phyloP scores from a whole-genome alignment of 2,797 vertebrate species.

The Acipenser oxyrinchus region DNA sequence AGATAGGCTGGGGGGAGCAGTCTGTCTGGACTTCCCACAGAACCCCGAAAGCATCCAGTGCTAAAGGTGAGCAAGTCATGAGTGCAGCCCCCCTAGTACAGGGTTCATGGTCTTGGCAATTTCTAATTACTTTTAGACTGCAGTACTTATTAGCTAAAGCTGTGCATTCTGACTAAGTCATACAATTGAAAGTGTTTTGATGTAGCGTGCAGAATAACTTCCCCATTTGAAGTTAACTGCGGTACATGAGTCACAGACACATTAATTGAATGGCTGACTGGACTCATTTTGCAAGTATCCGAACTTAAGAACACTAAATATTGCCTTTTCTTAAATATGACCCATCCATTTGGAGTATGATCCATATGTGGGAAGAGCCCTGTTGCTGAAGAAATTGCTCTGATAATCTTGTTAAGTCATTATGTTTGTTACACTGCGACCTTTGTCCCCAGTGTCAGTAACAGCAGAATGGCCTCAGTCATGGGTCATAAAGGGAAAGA shows the following conservation, averaged over 20 bases:
- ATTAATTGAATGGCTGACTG: too few species aligned
- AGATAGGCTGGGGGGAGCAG: conserved; percentile 83
- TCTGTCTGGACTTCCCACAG: conserved; percentile 88
- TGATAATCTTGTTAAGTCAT: conserved; percentile 53
- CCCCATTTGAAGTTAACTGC: too few species aligned
- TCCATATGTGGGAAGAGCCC: conserved; percentile 4
- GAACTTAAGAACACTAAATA: too few species aligned
- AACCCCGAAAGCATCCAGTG: conserved; percentile 81
- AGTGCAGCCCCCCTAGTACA: background rate
- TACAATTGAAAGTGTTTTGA: too few species aligned
- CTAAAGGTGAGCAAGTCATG: conserved; percentile 64
- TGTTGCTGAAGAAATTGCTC: conserved; percentile 23
- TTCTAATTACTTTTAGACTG: too few species aligned
- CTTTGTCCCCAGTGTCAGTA: conserved; percentile 51
- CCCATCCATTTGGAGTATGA: background rate
- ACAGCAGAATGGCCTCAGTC: conserved; percentile 56
- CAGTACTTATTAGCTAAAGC: too few species aligned
- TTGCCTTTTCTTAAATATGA: background rate
- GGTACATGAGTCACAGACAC: too few species aligned
- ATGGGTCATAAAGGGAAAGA: conserved; percentile 56
- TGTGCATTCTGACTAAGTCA: too few species aligned
- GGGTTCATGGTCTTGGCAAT: background rate
- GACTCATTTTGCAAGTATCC: too few species aligned
- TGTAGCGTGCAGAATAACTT: too few species aligned
- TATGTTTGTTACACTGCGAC: conserved; percentile 50